Evolutionary conservation across 2,113 vertebrate genomes (phyloP).

Genomic region (Caretta caretta): DNA sequence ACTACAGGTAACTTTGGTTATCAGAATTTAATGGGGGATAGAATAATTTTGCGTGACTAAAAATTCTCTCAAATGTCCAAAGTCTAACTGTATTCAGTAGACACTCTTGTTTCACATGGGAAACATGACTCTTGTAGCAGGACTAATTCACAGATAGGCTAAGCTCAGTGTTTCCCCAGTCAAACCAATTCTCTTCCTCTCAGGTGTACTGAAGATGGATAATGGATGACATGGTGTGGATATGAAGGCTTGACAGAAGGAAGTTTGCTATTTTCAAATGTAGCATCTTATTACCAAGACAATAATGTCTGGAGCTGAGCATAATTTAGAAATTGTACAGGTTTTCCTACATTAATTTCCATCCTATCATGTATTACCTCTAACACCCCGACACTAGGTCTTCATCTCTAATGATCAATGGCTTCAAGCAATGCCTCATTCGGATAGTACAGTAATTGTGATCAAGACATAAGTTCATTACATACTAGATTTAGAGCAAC

Average conservation of each 20-base stretch:
- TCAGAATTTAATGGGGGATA: neutral
- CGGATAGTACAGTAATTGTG: conserved; percentile 46
- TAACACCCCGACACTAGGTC: neutral
- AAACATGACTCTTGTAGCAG: rapidly evolving
- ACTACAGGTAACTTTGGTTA: neutral
- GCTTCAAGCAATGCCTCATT: conserved; percentile 55
- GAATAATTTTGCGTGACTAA: neutral
- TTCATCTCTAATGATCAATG: conserved; percentile 23
- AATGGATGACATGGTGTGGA: neutral
- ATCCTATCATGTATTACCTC: neutral
- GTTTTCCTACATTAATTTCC: conserved; percentile 1
- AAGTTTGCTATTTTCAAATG: neutral
- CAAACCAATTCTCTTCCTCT: neutral
- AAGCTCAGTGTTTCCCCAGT: neutral
- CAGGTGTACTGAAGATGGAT: rapidly evolving
- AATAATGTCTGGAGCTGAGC: neutral
- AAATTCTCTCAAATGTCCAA: neutral
- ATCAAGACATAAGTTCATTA: conserved; percentile 62
- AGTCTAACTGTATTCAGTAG: neutral
- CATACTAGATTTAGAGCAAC: conserved; percentile 35
- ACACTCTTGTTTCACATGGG: neutral
- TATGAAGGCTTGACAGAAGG: neutral
- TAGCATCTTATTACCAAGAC: neutral
- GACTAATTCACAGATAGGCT: neutral
- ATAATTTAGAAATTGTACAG: neutral